These are phyloP conservation scores for Vultur gryphus DNA, from an alignment of 2,797 vertebrate species.

Conservation along the genomic window DNA sequence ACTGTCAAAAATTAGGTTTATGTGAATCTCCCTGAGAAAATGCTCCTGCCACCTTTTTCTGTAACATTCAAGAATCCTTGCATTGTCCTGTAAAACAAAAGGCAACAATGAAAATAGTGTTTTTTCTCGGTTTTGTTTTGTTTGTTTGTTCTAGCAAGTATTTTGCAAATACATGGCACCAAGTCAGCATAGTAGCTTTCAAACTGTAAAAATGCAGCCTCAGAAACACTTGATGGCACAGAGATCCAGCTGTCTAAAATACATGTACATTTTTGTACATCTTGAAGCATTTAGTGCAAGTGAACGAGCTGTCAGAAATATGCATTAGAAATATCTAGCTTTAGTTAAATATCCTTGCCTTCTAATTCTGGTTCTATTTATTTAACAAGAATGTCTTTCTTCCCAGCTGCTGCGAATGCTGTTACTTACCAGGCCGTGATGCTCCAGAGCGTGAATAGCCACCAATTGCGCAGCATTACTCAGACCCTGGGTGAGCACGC, in stretches of 20 bases:
- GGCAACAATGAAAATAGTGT: neutral
- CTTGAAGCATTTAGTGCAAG: neutral
- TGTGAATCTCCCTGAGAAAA: neutral
- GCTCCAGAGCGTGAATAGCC: neutral
- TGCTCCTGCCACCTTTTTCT: neutral
- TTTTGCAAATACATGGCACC: neutral
- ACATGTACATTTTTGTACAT: neutral
- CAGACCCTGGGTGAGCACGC: fast-evolving
- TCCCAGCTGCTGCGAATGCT: neutral
- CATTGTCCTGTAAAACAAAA: neutral
- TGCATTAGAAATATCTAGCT: neutral
- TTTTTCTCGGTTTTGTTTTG: neutral
- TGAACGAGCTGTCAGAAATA: neutral
- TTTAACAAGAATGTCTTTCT: neutral
- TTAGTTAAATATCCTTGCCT: neutral
- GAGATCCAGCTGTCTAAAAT: neutral
- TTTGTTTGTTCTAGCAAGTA: neutral
- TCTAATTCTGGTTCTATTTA: neutral
- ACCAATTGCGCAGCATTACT: neutral
- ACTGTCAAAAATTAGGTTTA: neutral
- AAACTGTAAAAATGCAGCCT: neutral
- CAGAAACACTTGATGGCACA: neutral
- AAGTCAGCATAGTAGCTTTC: neutral
- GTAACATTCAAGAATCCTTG: neutral
- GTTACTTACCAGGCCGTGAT: neutral